These are phyloP conservation scores for Drosophila anomalipes DNA, from an alignment of 2,888 invertebrate species.

Conservation along the genomic window DNA sequence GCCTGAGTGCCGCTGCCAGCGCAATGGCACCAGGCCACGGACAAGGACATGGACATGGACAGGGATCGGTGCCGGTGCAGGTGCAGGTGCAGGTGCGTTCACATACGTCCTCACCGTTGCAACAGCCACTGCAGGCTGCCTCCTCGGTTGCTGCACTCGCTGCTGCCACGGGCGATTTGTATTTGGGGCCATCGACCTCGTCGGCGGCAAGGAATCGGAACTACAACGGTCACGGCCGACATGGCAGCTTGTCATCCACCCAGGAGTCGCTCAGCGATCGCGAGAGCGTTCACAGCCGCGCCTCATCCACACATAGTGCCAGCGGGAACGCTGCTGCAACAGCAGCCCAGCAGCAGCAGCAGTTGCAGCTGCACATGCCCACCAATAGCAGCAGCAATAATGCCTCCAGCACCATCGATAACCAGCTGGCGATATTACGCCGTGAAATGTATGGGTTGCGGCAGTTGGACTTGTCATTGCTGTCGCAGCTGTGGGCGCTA, in stretches of 20 bases:
- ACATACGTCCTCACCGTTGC: slow-evolving; percentile 68
- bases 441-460: slow-evolving; percentile 95
- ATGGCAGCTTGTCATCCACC: slow-evolving; percentile 83
- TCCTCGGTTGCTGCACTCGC: slow-evolving; percentile 59
- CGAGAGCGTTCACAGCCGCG: slow-evolving; percentile 82
- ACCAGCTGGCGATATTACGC: slow-evolving; percentile 92
- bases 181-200: slow-evolving; percentile 80
- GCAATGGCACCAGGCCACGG: slow-evolving; percentile 26
- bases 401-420: slow-evolving; percentile 90
- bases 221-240: slow-evolving; percentile 74
- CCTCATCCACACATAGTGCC: slow-evolving; percentile 81
- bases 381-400: slow-evolving; percentile 66
- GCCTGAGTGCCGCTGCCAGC: slow-evolving; percentile 90
- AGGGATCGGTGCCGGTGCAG: slow-evolving; percentile 10
- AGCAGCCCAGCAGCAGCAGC: slow-evolving; percentile 27
- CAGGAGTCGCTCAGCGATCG: slow-evolving; percentile 84
- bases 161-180: slow-evolving; percentile 71
- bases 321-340: slow-evolving; percentile 43
- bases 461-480: slow-evolving; percentile 94
- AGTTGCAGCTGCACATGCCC: slow-evolving; percentile 59
- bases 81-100: slow-evolving; percentile 49
- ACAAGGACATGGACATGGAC: slow-evolving; percentile 23
- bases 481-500: slow-evolving; percentile 96
- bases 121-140: slow-evolving; percentile 33
- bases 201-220: slow-evolving; percentile 74